Percentiles rank a stretch among this genome's conserved stretches.
These are phyloP conservation scores for Drosophila ambigua DNA, from an alignment of 1,140 invertebrate genomes.

Conservation along the genomic window DNA sequence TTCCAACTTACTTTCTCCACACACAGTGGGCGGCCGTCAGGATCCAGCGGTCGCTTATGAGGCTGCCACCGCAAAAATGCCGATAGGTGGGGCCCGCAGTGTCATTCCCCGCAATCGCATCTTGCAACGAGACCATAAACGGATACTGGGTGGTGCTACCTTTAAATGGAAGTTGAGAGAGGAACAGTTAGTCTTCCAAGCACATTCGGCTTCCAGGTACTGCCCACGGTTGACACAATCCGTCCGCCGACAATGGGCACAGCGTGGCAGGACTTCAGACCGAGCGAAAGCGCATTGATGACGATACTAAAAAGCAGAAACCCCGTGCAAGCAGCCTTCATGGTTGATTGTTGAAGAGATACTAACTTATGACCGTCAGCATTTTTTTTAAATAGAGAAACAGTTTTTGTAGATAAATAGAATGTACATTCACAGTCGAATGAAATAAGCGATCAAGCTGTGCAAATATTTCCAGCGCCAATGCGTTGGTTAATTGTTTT, in stretches of 20 bases:
- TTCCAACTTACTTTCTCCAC: constrained; percentile 63
- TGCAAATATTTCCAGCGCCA: constrained; percentile 62
- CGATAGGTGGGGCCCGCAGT: constrained; percentile 28
- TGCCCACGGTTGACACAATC: constrained; percentile 65
- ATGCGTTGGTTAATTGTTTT: constrained; percentile 62
- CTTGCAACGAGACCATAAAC: constrained; percentile 75
- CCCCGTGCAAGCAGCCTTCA: constrained; percentile 51
- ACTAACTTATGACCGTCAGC: constrained; percentile 57
- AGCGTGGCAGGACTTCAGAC: constrained; percentile 7
- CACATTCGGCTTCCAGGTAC: constrained; percentile 14
- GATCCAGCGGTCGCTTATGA: constrained; percentile 73
- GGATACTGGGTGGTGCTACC: constrained; percentile 56
- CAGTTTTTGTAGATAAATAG: constrained; percentile 51
- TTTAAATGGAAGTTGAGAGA: constrained; percentile 22
- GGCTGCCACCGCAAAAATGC: constrained; percentile 74
- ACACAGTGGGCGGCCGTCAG: constrained; percentile 72
- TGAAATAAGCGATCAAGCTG: constrained; percentile 58
- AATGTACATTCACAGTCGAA: constrained; percentile 23
- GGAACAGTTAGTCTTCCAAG: constrained; percentile 11
- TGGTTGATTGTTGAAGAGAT: constrained; percentile 55
- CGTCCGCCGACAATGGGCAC: constrained; percentile 67
- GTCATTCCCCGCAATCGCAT: constrained; percentile 21
- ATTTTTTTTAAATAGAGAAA: constrained; percentile 52
- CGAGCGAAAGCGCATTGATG: not conserved
- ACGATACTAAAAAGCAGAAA: constrained; percentile 12